Base-by-base conservation (phyloP, 2,888 invertebrate genomes). In the Pinctada fucata region DNA sequence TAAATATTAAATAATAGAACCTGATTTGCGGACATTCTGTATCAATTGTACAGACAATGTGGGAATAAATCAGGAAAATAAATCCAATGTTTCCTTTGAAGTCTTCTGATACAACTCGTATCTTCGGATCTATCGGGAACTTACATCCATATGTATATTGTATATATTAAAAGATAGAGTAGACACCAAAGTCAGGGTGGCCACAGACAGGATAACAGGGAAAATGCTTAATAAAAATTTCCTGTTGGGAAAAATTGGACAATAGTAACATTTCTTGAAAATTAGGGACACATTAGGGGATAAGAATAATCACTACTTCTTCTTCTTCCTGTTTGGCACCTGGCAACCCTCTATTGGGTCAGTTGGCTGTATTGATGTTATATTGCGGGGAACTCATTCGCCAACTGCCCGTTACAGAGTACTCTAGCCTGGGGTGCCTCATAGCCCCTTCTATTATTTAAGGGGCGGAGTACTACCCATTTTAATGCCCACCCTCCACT, bases 261-360 rank as follows among this genome's bases (percentile, higher is more conserved):
- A 13, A n/a, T 4, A 31, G 31, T 31, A 31, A 31, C 75, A 68
- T 82, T 82, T 58, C 77, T 80, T 13, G 81, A 79, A n/a, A 79
- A 73, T 52, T 49, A 72, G n/a, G 71, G 69, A 16, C 16, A 50
- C 6, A 75, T 78, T 75, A 80, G 78, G 31, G 31, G 1, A 31
- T 31, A 31, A 31, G 31, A 31, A 31, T 31, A 31, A 31, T 31
- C 31, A 31, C 31, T 31, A 31, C 31, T n/a, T n/a, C n/a, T n/a
- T n/a, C n/a, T n/a, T n/a, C n/a, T n/a, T n/a, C n/a, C n/a, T n/a
- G n/a, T n/a, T n/a, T n/a, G n/a, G n/a, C n/a, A n/a, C n/a, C n/a
- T n/a, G n/a, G n/a, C n/a, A n/a, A n/a, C n/a, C n/a, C n/a, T n/a
- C n/a, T n/a, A n/a, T n/a, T n/a, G n/a, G n/a, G n/a, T n/a, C n/a